Conservation (phyloP, 2,113 vertebrate genomes). For the Eulemur rufifrons region DNA sequence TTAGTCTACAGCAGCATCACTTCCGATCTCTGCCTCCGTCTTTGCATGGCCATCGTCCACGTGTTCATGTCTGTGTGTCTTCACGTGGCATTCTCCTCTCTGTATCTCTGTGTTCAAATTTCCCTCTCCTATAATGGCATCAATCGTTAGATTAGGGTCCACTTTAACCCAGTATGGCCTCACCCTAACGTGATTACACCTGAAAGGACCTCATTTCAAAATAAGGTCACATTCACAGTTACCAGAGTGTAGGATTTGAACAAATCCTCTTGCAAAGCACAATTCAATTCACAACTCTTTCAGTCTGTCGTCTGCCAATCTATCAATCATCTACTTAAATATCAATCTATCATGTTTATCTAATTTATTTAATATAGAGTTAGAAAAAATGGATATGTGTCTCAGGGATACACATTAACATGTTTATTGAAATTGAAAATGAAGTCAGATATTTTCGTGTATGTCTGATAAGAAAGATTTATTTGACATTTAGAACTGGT, state of each 20-base stretch:
- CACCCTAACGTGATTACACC: neutral
- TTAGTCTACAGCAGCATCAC: neutral
- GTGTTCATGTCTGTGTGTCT: neutral
- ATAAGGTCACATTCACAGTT: neutral
- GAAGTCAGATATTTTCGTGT: neutral
- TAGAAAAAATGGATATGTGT: neutral
- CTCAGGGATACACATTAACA: neutral
- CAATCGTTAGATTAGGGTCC: neutral
- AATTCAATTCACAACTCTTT: neutral
- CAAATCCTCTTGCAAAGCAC: neutral
- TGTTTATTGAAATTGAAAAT: conserved; percentile 1
- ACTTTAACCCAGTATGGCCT: neutral
- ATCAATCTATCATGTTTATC: neutral
- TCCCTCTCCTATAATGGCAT: neutral
- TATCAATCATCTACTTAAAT: neutral
- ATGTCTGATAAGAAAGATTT: neutral
- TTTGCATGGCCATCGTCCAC: neutral
- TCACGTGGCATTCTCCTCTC: neutral
- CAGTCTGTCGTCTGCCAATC: neutral
- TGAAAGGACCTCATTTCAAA: neutral
- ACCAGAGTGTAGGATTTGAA: neutral
- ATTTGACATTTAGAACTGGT: neutral
- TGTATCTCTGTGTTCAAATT: neutral
- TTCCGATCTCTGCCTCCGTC: neutral
- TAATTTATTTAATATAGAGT: neutral